Conservation (phyloP, 2,113 vertebrate genomes). For the Chrysemys picta region DNA sequence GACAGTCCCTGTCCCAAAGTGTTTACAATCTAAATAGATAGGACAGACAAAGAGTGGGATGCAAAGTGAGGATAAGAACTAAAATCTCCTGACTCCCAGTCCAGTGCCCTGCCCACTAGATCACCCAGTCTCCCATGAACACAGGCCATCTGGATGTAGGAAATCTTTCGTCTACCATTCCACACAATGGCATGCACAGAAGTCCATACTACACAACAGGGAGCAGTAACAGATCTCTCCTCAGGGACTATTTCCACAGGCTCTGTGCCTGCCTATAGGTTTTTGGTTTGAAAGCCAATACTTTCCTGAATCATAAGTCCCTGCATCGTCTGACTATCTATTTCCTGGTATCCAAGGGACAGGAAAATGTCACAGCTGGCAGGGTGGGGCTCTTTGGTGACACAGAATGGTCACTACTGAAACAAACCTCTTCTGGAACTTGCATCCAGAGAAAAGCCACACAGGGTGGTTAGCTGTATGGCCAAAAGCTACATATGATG, state of each 20-base stretch:
- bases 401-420: not conserved
- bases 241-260: not conserved
- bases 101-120: not conserved
- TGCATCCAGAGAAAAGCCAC: slow-evolving; percentile 3
- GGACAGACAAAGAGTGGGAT: not conserved
- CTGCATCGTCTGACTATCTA: rapidly evolving
- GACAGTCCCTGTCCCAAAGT: not conserved
- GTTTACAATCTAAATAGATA: not conserved
- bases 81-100: not conserved
- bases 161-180: not conserved
- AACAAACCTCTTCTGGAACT: not conserved
- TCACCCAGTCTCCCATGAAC: not conserved
- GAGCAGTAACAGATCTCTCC: slow-evolving; percentile 12
- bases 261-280: not conserved
- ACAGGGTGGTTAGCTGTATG: not conserved
- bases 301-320: not conserved
- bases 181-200: not conserved
- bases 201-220: not conserved
- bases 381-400: not conserved
- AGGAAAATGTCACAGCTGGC: not conserved
- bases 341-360: not conserved
- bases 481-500: not conserved
- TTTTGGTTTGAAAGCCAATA: not conserved
- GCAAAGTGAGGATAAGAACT: not conserved
- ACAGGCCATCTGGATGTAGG: not conserved